Evolutionary conservation across 2,113 vertebrate genomes (phyloP).

Genomic region (Procavia capensis): DNA sequence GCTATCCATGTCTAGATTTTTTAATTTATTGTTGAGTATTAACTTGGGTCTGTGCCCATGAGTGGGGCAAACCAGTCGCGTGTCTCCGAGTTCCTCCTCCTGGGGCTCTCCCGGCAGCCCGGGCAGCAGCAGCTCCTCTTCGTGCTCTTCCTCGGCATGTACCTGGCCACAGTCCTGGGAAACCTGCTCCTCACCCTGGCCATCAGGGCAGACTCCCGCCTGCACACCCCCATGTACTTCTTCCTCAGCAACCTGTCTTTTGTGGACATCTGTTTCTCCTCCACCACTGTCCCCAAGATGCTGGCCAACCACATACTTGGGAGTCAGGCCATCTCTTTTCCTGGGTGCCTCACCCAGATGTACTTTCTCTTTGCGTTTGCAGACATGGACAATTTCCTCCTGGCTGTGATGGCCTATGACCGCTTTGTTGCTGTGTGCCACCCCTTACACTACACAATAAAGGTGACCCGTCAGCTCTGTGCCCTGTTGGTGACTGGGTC

Average conservation of each 20-base stretch:
- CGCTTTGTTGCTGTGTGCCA: slow-evolving; percentile 56
- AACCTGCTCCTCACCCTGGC: slow-evolving; percentile 32
- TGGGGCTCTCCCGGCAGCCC: slow-evolving; percentile 69
- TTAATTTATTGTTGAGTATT: neutral
- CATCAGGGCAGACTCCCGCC: neutral
- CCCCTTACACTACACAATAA: slow-evolving; percentile 43
- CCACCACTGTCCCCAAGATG: slow-evolving; percentile 76
- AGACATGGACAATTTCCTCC: slow-evolving; percentile 78
- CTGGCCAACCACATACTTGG: slow-evolving; percentile 47
- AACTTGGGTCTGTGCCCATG: too few species aligned
- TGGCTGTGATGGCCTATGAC: slow-evolving; percentile 70
- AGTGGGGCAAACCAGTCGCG: too few species aligned
- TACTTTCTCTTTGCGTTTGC: slow-evolving; percentile 61
- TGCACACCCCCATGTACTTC: slow-evolving; percentile 83
- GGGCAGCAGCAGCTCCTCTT: slow-evolving; percentile 62
- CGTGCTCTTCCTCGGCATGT: too few species aligned
- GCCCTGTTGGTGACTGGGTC: slow-evolving; percentile 25
- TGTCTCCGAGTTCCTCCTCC: slow-evolving; percentile 52
- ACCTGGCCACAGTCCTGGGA: too few species aligned
- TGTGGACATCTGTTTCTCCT: slow-evolving; percentile 65
- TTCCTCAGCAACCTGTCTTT: slow-evolving; percentile 75
- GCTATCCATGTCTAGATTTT: neutral
- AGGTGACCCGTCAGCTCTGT: neutral
- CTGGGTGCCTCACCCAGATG: slow-evolving; percentile 73
- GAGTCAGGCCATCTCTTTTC: slow-evolving; percentile 72